phyloP scores from a whole-genome alignment of 2,797 vertebrate genomes.

The Pseudotriccus pelzelni region DNA sequence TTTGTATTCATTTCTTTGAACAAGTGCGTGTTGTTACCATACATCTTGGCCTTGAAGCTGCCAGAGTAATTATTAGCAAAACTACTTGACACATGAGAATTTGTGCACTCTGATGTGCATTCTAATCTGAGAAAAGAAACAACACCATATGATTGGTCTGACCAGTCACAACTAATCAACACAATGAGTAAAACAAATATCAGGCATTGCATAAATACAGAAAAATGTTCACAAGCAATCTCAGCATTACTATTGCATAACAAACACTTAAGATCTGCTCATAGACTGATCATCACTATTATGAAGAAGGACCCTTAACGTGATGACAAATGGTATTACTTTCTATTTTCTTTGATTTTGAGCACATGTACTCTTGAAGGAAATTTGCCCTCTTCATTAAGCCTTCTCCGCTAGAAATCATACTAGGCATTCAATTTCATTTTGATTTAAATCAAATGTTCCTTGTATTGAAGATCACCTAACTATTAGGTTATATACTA shows the following conservation, averaged over 20 bases:
- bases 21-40: neutral
- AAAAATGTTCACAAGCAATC: constrained; percentile 34
- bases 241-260: neutral
- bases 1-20: neutral
- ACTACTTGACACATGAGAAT: constrained; percentile 36
- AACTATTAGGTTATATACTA: no score
- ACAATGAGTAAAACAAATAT: constrained; percentile 60
- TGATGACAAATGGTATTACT: neutral
- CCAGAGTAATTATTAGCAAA: constrained; percentile 36
- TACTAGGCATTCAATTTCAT: neutral
- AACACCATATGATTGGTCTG: constrained; percentile 58
- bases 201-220: constrained; percentile 43
- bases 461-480: neutral
- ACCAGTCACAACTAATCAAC: constrained; percentile 64
- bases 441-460: neutral
- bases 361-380: neutral
- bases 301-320: neutral
- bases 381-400: neutral
- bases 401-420: neutral
- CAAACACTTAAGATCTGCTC: neutral
- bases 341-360: neutral
- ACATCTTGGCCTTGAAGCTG: neutral
- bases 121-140: constrained; percentile 49
- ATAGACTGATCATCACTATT: neutral
- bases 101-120: neutral